Evolutionary conservation across 2,888 invertebrate genomes (phyloP).

Genomic region (Drosophila cyrtoloma): DNA sequence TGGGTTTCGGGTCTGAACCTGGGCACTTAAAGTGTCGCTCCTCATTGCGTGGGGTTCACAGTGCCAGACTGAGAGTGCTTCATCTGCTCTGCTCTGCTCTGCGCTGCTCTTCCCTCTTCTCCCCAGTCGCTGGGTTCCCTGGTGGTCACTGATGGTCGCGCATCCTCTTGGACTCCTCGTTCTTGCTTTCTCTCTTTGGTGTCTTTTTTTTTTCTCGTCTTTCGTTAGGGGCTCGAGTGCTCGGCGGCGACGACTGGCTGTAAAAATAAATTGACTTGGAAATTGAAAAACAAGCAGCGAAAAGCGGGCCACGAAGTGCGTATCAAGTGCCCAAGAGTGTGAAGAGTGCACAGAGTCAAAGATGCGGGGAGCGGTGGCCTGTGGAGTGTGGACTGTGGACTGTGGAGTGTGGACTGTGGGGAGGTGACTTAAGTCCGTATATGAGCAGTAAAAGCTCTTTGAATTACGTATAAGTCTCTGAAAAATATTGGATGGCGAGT

Average conservation of each 20-base stretch:
- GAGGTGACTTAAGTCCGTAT: conserved; percentile 34
- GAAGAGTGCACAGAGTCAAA: conserved; percentile 17
- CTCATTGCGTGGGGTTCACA: conserved; percentile 64
- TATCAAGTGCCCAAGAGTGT: conserved; percentile 49
- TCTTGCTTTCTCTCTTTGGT: neutral
- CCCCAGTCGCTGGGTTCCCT: neutral
- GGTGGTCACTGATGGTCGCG: conserved; percentile 21
- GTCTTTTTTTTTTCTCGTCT: neutral
- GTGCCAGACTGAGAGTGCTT: conserved; percentile 56
- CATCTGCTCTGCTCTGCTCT: neutral
- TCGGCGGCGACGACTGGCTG: conserved; percentile 53
- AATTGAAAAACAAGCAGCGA: conserved; percentile 72
- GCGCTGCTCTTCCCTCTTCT: conserved; percentile 5
- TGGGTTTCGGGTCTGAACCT: conserved; percentile 34
- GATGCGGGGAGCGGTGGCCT: conserved; percentile 1
- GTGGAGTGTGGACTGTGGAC: no score
- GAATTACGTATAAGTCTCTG: conserved; percentile 41
- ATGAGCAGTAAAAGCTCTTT: conserved; percentile 58
- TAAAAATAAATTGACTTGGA: conserved; percentile 81
- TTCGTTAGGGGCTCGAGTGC: conserved; percentile 44
- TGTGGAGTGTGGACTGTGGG: neutral
- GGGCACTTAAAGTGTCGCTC: conserved; percentile 76
- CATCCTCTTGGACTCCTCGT: conserved; percentile 50
- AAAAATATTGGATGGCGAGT: conserved; percentile 43
- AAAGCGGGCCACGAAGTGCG: conserved; percentile 58